These are phyloP conservation scores for Euplexia lucipara DNA, from an alignment of 2,888 invertebrate species.

Conservation along the genomic window DNA sequence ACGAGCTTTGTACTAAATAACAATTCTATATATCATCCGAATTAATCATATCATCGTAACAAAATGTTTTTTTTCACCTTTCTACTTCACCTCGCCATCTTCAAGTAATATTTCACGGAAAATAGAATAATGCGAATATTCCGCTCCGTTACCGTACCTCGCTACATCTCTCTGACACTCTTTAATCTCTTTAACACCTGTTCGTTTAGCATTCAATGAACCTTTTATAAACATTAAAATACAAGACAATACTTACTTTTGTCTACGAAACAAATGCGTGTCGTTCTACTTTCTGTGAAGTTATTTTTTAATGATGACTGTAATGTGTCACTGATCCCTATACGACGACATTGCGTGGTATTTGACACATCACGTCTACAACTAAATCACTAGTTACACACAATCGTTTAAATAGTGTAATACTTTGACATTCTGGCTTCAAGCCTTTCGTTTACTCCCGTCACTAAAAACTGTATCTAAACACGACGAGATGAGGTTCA, in stretches of 20 bases:
- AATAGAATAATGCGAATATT: constrained; percentile 3
- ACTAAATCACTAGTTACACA: constrained; percentile 53
- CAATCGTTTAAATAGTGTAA: constrained; percentile 37
- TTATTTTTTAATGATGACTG: constrained; percentile 15
- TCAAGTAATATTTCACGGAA: neutral
- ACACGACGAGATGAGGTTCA: neutral
- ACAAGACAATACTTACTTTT: constrained; percentile 15
- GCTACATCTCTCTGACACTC: neutral
- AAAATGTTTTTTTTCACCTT: too few species aligned
- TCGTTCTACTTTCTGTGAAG: constrained; percentile 5
- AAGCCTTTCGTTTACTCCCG: constrained; percentile 4
- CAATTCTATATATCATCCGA: too few species aligned
- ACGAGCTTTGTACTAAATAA: too few species aligned
- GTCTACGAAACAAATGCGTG: constrained; percentile 5
- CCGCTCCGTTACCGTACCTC: neutral
- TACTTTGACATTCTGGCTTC: constrained; percentile 40
- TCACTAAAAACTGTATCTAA: constrained; percentile 22
- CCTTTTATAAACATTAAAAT: constrained; percentile 26
- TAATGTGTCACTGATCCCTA: neutral
- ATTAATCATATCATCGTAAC: too few species aligned
- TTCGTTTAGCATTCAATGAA: constrained; percentile 41
- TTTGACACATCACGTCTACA: constrained; percentile 52
- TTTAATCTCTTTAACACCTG: constrained; percentile 18
- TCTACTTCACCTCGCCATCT: neutral
- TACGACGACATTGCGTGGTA: constrained; percentile 7